These are phyloP conservation scores for Lasiurus borealis DNA, from an alignment of 2,113 vertebrate species.

Conservation along the genomic window DNA sequence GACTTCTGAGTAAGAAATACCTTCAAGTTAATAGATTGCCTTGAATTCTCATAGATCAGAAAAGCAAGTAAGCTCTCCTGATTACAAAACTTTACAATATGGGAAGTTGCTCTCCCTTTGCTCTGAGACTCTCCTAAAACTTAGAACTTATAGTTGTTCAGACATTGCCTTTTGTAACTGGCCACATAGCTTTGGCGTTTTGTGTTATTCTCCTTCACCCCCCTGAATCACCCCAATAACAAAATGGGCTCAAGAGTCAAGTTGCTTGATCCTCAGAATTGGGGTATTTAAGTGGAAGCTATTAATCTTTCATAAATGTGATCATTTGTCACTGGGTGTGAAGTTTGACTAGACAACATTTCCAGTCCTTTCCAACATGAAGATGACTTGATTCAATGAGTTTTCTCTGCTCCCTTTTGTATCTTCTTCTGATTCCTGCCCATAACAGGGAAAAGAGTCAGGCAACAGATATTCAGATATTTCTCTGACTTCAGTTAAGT, in stretches of 20 bases:
- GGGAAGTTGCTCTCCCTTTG: not conserved
- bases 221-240: not conserved
- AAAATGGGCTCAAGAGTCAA: not conserved
- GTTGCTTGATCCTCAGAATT: too few relatives aligned
- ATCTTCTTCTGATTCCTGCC: not conserved
- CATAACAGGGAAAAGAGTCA: not conserved
- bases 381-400: not conserved
- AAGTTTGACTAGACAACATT: not conserved
- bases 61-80: not conserved
- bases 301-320: not conserved
- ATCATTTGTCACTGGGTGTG: not conserved
- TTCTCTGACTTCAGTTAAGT: not conserved
- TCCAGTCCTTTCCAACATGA: not conserved
- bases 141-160: not conserved
- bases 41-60: not conserved
- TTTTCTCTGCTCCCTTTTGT: not conserved
- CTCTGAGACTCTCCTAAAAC: not conserved
- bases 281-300: not conserved
- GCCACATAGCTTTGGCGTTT: not conserved
- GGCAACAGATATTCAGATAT: not conserved
- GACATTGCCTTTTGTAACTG: not conserved
- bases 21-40: not conserved
- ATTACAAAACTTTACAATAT: not conserved
- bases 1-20: not conserved
- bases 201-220: not conserved